Evolutionary conservation across 2,797 vertebrate species (phyloP), one percentile per base, ranked within the genome.

Genomic region (Acomys russatus): DNA sequence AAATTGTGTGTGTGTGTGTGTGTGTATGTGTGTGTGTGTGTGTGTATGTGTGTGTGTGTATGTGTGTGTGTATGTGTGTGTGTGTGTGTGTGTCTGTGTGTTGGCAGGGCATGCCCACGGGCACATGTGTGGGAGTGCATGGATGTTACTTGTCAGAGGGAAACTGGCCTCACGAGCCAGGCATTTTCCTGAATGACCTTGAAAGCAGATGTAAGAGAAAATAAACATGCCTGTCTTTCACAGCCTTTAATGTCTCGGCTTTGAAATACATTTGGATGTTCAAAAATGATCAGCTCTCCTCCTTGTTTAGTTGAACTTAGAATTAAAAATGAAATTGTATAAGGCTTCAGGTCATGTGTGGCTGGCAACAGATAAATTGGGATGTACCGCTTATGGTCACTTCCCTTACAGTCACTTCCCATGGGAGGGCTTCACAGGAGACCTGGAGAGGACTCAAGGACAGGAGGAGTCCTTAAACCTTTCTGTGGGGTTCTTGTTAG

Each of bases 181-280:
- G 56, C 2, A 3, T 79, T 93, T 87, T 97, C 77, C 64, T 71
- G 20, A 94, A 91, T 95, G 97, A 95, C 97, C 96, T 97, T 96
- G 94, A 96, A 88, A 94, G 70, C 49, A 92, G 91, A 64, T 86
- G 9, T 87, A 89, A 56, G 71, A 94, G 80, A 70, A 96, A 94
- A 80, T 84, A 97, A 96, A 91, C 49, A 96, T 84, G 61, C 22
- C 44, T 61, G 38, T 79, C 35, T 89, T 83, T 71, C 61, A 25
- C 44, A 90, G 87, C 33, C 30, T 84, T 98, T 94, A 59, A 91
- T 90, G 61, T 63, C 35, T 97, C 68, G 85, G 61, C 66, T 92
- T 94, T 90, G 70, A 78, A 18, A 76, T 38, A 54, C 56, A 95
- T 88, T 91, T 70, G 61, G 33, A 88, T 95, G 83, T 84, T 94